Base-by-base conservation (phyloP, 2,888 invertebrate genomes). In the Cataglyphis cursor region DNA sequence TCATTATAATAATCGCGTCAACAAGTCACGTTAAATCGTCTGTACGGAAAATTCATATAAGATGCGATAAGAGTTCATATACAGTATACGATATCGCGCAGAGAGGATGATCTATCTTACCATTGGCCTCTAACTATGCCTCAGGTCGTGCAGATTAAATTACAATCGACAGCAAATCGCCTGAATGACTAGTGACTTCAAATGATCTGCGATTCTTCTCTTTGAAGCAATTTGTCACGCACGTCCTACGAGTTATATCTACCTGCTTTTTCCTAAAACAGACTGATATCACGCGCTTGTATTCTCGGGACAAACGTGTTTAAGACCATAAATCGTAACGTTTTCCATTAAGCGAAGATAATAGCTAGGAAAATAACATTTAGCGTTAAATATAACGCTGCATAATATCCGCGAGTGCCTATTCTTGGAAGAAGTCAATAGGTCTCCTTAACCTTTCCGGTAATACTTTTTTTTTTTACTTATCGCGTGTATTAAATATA, bases 391-490 rank as follows among this genome's bases (percentile, higher is more conserved):
- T 28, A 28, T 76, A 76, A 57, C 72, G n/a, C 31, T 28, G 21
- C 65, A 44, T 76, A 70, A 76, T 72, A 41, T 72, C 28, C 54
- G 28, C 28, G n/a, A 76, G n/a, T 28, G 31, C 31, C n/a, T 70
- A 15, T 72, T 76, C 73, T 28, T 28, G n/a, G 74, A 72, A 57
- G 28, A 41, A 72, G 35, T 72, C 76, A 76, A 76, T 44, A 48
- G 21, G n/a, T 51, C 35, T 72, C 38, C 28, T 54, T 28, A 44
- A 66, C 68, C 41, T 65, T 73, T 65, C n/a, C n/a, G 28, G 41
- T n/a, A 65, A 18, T 38, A 41, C 38, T 65, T 75, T 35, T 70
- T 75, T 35, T 70, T 35, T 35, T 70, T 35, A 6, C n/a, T 5
- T 18, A 0, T 18, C 38, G n/a, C 18, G 10, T 35, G 35, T 44